Evolutionary conservation across 2,888 invertebrate species (phyloP), one percentile per base, ranked within the genome.

Genomic region (Lacanobia oleracea): DNA sequence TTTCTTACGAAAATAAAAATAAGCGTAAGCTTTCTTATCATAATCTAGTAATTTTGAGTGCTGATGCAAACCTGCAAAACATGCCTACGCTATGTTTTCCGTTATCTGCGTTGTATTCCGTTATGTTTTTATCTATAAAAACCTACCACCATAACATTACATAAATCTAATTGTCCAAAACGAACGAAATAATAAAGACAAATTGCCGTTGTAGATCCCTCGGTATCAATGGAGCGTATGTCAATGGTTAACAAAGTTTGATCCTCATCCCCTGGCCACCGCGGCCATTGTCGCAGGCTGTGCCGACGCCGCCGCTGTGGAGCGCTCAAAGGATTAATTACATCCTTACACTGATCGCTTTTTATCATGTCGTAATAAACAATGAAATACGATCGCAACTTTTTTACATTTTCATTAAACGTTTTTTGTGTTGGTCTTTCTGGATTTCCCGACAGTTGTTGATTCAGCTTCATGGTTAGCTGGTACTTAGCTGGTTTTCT

Each of bases 261-360:
- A 70, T 62, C 45, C 53, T 54, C 21, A 61, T 57, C 59, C 79
- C 54, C 48, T 72, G 60, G 37, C 54, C 48, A 72, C 51, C 51
- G 68, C 33, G 54, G 37, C 51, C 66, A 64, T 76, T 66, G 66
- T 70, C 59, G 62, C 48, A 54, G 48, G 60, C 48, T 51, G 56
- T 45, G 23, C 51, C n/a, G n/a, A n/a, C n/a, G n/a, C n/a, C 43
- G 16, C 45, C 56, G 54, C 53, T 77, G 56, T 77, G 63, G 63
- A 40, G 62, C 71, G 27, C 45, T 78, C 64, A 78, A 82, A 75
- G 85, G 82, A 75, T 83, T 81, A 82, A 84, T 78, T 82, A 72
- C 62, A 66, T 63, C 60, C 62, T 72, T 68, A 75, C 60, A 57
- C 51, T 54, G 63, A 75, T 66, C 67, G 67, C 59, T 77, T 67